Evolutionary conservation across 2,113 vertebrate genomes (phyloP), one percentile per base, ranked within the genome.

Genomic region (Dicrurus megarhynchus): DNA sequence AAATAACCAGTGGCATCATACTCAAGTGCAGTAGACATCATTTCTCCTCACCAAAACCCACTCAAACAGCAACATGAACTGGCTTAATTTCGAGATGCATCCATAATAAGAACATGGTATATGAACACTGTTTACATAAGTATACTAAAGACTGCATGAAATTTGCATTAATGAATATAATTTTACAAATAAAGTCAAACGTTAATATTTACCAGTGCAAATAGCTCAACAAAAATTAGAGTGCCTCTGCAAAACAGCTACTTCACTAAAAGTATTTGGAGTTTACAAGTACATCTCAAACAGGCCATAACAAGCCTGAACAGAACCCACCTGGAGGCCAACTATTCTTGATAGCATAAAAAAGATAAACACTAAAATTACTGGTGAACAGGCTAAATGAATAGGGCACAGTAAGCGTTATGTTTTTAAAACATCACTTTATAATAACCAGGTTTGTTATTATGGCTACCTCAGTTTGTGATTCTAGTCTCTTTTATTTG

Each of bases 121-220:
- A 53, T 32, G 53, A 82, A 70, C 57, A 41, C 33, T 82, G 60
- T 86, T 94, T 96, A 91, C 20, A 20, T 44, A 91, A 94, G 85
- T 63, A 74, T 12, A 84, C 65, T 74, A 85, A 94, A 89, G 61
- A 88, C n/a, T 60, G 84, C 55, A 67, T 64, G 69, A 53, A 64
- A 86, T 95, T 94, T 94, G 46, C 44, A 67, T 92, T 88, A 87
- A 94, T 93, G 59, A 94, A 90, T 77, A 27, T 32, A 44, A 82
- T 86, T 95, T 92, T 65, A 83, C 68, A 69, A 88, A 97, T 79
- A 63, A 61, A 81, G 82, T 71, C 52, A 85, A 95, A 93, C 3
- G 30, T 77, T 95, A 95, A 95, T 60, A 95, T 79, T 96, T 93
- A 69, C 47, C 52, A 75, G 44, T 56, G 32, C 59, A 95, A 95